phyloP scores from a whole-genome alignment of 2,888 invertebrate genomes.

The Platynereis dumerilii region DNA sequence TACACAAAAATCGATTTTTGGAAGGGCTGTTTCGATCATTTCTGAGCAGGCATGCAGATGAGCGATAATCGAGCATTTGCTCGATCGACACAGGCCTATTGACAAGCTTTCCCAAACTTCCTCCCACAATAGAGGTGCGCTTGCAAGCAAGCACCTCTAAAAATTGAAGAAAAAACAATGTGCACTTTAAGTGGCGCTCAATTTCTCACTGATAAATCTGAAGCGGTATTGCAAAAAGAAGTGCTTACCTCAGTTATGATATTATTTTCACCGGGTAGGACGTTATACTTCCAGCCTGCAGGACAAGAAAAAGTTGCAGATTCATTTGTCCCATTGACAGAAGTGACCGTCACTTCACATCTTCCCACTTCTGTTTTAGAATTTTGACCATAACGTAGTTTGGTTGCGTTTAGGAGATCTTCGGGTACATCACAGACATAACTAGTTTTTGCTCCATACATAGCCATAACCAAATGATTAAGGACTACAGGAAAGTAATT shows the following conservation, averaged over 20 bases:
- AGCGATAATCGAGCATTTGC: too few relatives aligned
- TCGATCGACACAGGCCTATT: too few relatives aligned
- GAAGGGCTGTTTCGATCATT: too few relatives aligned
- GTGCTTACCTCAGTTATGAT: constrained; percentile 32
- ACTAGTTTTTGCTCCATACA: constrained; percentile 40
- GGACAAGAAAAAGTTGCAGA: constrained; percentile 16
- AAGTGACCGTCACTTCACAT: not conserved
- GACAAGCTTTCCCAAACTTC: too few relatives aligned
- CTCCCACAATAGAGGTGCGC: too few relatives aligned
- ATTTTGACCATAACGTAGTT: not conserved
- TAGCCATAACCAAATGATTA: constrained; percentile 55
- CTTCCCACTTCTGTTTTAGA: not conserved
- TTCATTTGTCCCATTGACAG: not conserved
- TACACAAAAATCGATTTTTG: too few relatives aligned
- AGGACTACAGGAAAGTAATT: constrained; percentile 52
- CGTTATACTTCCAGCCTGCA: constrained; percentile 18
- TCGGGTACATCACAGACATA: constrained; percentile 20
- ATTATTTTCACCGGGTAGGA: constrained; percentile 24
- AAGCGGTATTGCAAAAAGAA: too few relatives aligned
- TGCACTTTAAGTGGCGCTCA: too few relatives aligned
- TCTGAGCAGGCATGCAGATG: too few relatives aligned
- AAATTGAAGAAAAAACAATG: too few relatives aligned
- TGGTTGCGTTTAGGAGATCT: not conserved
- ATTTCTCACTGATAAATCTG: too few relatives aligned
- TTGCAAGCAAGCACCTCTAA: too few relatives aligned